phyloP scores from a whole-genome alignment of 2,113 vertebrate genomes.

The Aphelocoma coerulescens region DNA sequence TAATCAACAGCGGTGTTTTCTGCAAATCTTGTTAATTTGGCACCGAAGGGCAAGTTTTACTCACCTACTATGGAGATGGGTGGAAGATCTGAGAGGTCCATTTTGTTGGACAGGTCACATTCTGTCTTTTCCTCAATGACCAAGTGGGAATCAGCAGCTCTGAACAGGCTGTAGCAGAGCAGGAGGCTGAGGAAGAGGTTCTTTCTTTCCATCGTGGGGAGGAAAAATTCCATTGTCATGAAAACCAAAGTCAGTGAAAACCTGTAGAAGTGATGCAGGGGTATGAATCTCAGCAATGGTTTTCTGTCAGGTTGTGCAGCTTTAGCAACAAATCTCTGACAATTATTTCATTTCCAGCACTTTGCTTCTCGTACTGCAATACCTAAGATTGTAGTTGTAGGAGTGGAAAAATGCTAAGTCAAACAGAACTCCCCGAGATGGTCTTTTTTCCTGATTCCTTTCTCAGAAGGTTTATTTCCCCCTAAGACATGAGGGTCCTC shows the following conservation, averaged over 20 bases:
- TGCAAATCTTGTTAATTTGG: not conserved
- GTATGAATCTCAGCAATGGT: not conserved
- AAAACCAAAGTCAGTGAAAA: not conserved
- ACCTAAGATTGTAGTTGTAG: too few relatives aligned
- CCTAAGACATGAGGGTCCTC: not conserved
- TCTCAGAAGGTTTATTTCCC: not conserved
- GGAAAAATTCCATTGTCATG: not conserved
- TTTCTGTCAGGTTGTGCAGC: not conserved
- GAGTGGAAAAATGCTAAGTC: not conserved
- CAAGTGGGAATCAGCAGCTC: constrained; percentile 44
- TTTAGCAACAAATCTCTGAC: not conserved
- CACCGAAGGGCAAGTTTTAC: not conserved
- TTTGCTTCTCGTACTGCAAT: not conserved
- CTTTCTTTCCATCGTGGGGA: constrained; percentile 48
- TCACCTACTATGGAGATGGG: constrained; percentile 76
- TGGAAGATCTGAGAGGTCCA: constrained; percentile 53
- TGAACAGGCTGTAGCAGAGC: constrained; percentile 61
- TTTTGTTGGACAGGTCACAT: constrained; percentile 13
- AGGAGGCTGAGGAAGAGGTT: constrained; percentile 60
- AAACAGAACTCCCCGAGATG: not conserved
- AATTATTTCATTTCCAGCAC: not conserved
- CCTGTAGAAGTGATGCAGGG: not conserved
- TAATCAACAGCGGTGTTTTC: not conserved
- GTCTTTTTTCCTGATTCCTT: not conserved
- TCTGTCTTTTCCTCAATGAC: constrained; percentile 62